phyloP scores from a whole-genome alignment of 2,113 vertebrate species.

The Bufo gargarizans region DNA sequence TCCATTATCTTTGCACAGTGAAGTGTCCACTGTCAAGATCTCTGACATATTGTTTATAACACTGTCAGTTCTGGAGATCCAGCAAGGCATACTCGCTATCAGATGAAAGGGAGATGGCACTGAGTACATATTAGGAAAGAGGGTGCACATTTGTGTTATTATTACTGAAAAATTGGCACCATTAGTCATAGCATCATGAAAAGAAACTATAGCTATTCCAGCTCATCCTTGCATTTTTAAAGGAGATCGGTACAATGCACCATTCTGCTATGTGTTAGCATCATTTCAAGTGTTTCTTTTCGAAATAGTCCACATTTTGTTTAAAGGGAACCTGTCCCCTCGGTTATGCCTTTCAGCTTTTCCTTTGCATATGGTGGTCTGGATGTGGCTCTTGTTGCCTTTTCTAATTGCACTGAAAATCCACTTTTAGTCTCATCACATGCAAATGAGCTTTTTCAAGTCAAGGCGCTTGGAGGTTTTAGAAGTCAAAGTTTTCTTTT shows the following conservation, averaged over 20 bases:
- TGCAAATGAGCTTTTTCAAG: no score
- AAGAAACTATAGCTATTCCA: neutral
- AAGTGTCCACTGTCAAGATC: conserved; percentile 44
- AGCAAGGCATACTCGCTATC: conserved; percentile 29
- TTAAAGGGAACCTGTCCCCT: no score
- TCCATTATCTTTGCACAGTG: conserved; percentile 44
- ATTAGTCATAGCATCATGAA: conserved; percentile 17
- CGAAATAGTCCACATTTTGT: no score
- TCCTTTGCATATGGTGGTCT: no score
- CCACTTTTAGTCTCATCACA: no score
- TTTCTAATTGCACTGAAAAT: no score
- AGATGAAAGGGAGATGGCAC: conserved; percentile 26
- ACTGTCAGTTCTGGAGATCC: conserved; percentile 38
- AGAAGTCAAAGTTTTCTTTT: no score
- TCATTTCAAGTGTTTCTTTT: neutral
- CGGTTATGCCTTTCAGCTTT: no score
- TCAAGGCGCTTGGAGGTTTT: no score
- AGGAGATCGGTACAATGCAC: neutral
- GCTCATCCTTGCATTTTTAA: neutral
- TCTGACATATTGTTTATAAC: conserved; percentile 46
- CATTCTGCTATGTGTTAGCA: neutral
- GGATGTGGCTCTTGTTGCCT: no score
- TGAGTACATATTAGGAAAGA: conserved; percentile 15
- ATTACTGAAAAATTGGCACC: conserved; percentile 12
- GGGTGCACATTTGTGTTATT: conserved; percentile 19